Evolutionary conservation across 2,888 invertebrate genomes (phyloP).

Genomic region (Melanostoma mellinum): DNA sequence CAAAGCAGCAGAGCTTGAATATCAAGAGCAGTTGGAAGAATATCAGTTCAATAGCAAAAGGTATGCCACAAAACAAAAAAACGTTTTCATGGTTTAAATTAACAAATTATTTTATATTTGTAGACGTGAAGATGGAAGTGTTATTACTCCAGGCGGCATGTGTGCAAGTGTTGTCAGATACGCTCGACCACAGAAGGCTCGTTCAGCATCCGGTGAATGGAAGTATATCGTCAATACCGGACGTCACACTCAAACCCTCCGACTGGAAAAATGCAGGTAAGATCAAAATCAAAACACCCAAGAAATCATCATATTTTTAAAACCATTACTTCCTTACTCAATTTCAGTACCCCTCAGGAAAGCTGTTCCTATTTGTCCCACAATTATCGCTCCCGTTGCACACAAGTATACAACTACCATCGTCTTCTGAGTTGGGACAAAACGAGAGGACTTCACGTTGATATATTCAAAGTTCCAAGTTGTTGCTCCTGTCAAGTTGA

Average conservation of each 20-base stretch:
- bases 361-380: conserved; percentile 91
- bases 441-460: conserved; percentile 90
- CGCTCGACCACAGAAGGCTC: conserved; percentile 90
- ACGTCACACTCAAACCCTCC: conserved; percentile 91
- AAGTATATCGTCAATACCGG: conserved; percentile 93
- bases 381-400: conserved; percentile 90
- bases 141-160: conserved; percentile 86
- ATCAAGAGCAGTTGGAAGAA: conserved; percentile 80
- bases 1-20: conserved; percentile 82
- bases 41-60: conserved; percentile 77
- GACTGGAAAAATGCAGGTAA: conserved; percentile 89
- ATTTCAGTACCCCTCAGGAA: conserved; percentile 87
- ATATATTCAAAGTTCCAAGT: conserved; percentile 92
- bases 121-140: conserved; percentile 86
- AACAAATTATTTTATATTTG: conserved; percentile 56
- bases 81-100: neutral
- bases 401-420: conserved; percentile 92
- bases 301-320: neutral
- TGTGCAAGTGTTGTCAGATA: conserved; percentile 91
- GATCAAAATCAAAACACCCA: conserved; percentile 81
- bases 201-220: conserved; percentile 91
- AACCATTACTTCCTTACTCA: conserved; percentile 23
- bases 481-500: conserved; percentile 92
- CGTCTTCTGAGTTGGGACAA: conserved; percentile 92
- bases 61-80: conserved; percentile 63